Base-by-base conservation (phyloP, 2,888 invertebrate species). In the Lasioglossum villosulum region DNA sequence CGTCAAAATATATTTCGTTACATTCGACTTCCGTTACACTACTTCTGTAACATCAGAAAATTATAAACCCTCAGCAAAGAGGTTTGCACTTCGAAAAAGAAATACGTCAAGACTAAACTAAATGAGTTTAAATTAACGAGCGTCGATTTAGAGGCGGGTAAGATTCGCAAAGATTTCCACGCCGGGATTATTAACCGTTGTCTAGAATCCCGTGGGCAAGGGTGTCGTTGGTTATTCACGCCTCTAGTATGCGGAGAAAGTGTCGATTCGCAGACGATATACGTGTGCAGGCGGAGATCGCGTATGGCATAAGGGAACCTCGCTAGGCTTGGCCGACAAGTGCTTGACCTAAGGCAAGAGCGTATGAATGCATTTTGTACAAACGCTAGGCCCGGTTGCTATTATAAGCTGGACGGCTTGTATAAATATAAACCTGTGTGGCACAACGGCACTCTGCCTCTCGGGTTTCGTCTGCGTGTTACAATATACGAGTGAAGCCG, bases 361-460 rank as follows among this genome's bases (percentile, higher is more conserved):
- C 89, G 87, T 86, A 92, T 90, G 91, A 91, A 92, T 93, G 91
- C 91, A 92, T 92, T 92, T 92, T 92, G 90, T 88, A 90, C 90
- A 91, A 94, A 93, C 89, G 90, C 86, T 85, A 89, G 86, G 89
- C 86, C 86, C 88, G 88, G 83, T 85, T 90, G 91, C 93, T 94
- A 94, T 94, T 94, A 94, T 94, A 93, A 94, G 94, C 92, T 86
- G 73, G 89, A 86, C 91, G 88, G 92, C 88, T 90, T 91, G 93
- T 92, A 93, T 93, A 94, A 94, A 94, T 94, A 94, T 94, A 94
- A 94, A 94, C 93, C 89, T 90, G 91, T 90, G 92, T 90, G 87
- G 90, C 90, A 91, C 90, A 90, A 89, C 87, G 91, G 92, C 89
- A 88, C 80, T 91, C 89, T 87, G 90, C 89, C 92, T 94, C 94